Percentiles rank a stretch among this genome's conserved stretches.
phyloP scores from a whole-genome alignment of 1,140 invertebrate species.

The Drosophila melanogaster region DNA sequence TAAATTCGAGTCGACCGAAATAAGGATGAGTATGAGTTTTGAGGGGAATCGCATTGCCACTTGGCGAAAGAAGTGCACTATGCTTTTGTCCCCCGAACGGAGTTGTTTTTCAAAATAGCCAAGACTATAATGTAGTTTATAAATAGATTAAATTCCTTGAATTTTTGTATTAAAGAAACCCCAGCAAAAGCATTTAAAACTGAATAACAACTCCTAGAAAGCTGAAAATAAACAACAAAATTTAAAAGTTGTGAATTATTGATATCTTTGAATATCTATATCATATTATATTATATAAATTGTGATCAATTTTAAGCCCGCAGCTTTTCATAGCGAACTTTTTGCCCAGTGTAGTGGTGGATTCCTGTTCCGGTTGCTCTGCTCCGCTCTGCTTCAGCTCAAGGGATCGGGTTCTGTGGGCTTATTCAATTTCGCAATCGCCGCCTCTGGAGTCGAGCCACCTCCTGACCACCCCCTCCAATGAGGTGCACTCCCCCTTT shows the following conservation, averaged over 20 bases:
- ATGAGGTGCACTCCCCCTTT: not conserved
- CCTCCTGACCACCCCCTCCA: not conserved
- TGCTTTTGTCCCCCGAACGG: not conserved
- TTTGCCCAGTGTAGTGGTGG: not conserved
- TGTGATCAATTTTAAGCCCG: too few species aligned
- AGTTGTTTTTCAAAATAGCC: not conserved
- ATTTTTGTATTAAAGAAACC: too few species aligned
- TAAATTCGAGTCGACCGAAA: slow-evolving; percentile 60
- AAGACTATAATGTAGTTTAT: too few species aligned
- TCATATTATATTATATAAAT: too few species aligned
- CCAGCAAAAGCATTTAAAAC: too few species aligned
- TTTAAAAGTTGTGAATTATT: too few species aligned
- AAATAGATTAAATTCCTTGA: too few species aligned
- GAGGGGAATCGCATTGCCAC: not conserved
- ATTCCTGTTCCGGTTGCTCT: slow-evolving; percentile 23
- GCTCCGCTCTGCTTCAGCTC: slow-evolving; percentile 20
- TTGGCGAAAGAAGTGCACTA: not conserved
- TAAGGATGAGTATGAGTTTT: slow-evolving; percentile 19
- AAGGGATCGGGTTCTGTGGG: slow-evolving; percentile 40
- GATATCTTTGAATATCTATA: too few species aligned
- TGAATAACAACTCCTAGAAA: too few species aligned
- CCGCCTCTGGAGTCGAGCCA: slow-evolving; percentile 25
- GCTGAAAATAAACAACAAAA: too few species aligned
- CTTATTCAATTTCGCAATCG: slow-evolving; percentile 78
- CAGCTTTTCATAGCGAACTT: not conserved